Conservation (phyloP, 2,797 vertebrate species). For the Coilia nasus region DNA sequence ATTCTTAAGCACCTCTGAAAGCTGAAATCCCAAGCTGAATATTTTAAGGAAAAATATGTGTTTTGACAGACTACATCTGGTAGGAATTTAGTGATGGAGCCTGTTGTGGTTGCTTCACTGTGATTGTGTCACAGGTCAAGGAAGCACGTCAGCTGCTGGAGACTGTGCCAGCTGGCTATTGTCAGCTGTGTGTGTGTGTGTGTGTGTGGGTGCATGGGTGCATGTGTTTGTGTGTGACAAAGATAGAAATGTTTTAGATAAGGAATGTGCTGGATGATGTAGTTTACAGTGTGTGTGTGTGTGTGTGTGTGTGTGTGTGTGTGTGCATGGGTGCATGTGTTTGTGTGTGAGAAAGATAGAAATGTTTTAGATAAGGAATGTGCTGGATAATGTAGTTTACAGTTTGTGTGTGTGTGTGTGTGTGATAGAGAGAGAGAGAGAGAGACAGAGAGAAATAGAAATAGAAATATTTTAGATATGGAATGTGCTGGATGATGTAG, state of each 20-base stretch:
- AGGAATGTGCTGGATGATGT: not conserved
- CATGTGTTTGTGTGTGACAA: constrained; percentile 52
- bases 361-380: too few relatives aligned
- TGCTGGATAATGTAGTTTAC: not conserved
- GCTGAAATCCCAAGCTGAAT: too few relatives aligned
- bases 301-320: not conserved
- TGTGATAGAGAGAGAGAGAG: not conserved
- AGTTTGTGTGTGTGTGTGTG: not conserved
- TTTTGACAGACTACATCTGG: not conserved
- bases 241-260: constrained; percentile 55
- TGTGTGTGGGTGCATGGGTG: not conserved
- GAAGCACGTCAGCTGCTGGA: not conserved
- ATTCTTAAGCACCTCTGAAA: not conserved
- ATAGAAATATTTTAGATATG: too few relatives aligned
- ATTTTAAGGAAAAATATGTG: too few relatives aligned
- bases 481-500: not conserved
- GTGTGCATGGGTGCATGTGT: not conserved
- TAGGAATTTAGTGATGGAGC: not conserved
- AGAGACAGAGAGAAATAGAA: too few relatives aligned
- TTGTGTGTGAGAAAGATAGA: not conserved
- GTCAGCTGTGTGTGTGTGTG: not conserved
- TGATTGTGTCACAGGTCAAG: constrained; percentile 3
- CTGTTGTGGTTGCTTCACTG: not conserved
- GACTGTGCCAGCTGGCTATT: not conserved
- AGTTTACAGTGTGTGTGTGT: not conserved